Percentiles rank a stretch among this genome's conserved stretches.
Evolutionary conservation across 2,888 invertebrate genomes (phyloP).

Genomic region (Laothoe populi): DNA sequence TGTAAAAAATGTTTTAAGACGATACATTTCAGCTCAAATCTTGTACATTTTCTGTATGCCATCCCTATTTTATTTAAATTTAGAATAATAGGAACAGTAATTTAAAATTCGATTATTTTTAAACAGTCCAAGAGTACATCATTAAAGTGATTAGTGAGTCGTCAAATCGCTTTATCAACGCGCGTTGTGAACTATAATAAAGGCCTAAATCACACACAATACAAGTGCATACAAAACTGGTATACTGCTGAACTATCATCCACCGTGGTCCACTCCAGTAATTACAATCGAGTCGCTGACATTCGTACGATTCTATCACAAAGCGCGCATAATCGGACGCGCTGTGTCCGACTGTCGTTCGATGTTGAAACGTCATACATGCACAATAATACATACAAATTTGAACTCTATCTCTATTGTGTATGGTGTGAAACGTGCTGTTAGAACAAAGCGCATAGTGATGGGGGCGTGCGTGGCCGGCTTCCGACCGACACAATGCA

Average conservation of each 20-base stretch:
- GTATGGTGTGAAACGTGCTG: conserved; percentile 28
- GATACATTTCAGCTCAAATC: too few relatives aligned
- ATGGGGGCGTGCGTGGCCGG: conserved; percentile 53
- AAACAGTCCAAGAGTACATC: too few relatives aligned
- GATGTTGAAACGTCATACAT: neutral
- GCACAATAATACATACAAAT: neutral
- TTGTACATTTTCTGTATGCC: too few relatives aligned
- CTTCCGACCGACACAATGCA: conserved; percentile 84
- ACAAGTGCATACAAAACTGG: conserved; percentile 22
- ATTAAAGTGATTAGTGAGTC: conserved; percentile 25
- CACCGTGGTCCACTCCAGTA: conserved; percentile 46
- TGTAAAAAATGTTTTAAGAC: too few relatives aligned
- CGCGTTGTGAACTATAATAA: conserved; percentile 23
- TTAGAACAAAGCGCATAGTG: conserved; percentile 52
- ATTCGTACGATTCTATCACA: conserved; percentile 83
- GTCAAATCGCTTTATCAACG: conserved; percentile 15
- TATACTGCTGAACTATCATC: conserved; percentile 27
- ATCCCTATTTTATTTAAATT: too few relatives aligned
- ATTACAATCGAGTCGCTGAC: conserved; percentile 84
- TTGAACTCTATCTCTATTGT: conserved; percentile 42
- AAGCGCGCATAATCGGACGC: conserved; percentile 82
- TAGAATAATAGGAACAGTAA: too few relatives aligned
- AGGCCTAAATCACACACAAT: conserved; percentile 25
- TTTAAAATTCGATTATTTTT: too few relatives aligned
- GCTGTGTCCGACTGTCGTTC: conserved; percentile 47